Percentiles rank a stretch among this genome's conserved stretches.
Conservation (phyloP, 2,113 vertebrate genomes). For the Tupaia chinensis region DNA sequence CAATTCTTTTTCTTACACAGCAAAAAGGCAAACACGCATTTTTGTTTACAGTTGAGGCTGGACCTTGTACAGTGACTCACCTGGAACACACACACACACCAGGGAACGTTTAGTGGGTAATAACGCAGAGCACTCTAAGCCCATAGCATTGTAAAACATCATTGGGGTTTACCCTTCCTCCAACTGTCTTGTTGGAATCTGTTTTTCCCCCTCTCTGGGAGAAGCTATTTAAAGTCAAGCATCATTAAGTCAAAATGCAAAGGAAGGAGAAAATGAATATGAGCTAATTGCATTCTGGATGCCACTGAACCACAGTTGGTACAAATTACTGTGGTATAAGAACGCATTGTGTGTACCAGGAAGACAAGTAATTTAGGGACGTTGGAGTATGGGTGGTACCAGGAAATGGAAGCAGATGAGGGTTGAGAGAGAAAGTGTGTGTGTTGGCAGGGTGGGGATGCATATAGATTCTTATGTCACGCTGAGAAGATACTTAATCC, state of each 20-base stretch:
- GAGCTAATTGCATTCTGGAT: conserved; percentile 61
- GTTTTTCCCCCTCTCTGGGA: conserved; percentile 29
- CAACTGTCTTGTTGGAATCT: conserved; percentile 24
- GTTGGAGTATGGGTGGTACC: background rate
- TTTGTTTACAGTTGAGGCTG: conserved; percentile 37
- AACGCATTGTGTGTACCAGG: conserved; percentile 30
- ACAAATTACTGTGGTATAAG: conserved; percentile 38
- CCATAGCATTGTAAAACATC: background rate
- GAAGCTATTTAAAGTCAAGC: conserved; percentile 65
- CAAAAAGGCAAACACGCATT: background rate
- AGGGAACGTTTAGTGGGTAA: background rate
- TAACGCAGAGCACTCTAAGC: background rate
- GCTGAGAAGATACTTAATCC: background rate
- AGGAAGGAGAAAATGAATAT: conserved; percentile 71
- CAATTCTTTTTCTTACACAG: background rate
- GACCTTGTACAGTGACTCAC: conserved; percentile 12
- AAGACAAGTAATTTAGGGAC: conserved; percentile 49
- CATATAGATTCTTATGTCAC: background rate
- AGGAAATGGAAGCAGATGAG: background rate
- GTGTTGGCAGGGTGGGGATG: background rate
- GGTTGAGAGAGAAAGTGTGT: background rate
- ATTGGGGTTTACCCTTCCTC: background rate
- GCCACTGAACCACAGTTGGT: conserved; percentile 50
- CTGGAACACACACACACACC: background rate
- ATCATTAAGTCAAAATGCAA: conserved; percentile 74